phyloP scores from a whole-genome alignment of 2,888 invertebrate species.

The Eugnorisma glareosa region DNA sequence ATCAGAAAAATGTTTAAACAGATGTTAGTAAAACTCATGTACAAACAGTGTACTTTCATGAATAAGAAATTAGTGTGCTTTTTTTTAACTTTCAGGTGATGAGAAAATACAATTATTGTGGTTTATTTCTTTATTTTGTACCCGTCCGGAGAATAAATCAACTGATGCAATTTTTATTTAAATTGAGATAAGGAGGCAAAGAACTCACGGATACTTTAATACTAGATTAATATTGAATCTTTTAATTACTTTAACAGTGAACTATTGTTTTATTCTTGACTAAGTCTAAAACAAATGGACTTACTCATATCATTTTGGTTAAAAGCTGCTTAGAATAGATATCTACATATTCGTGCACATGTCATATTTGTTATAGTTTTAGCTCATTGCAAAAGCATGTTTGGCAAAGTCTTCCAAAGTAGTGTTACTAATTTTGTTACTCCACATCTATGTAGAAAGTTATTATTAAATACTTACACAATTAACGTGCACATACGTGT shows the following conservation, averaged over 20 bases:
- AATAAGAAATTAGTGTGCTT: neutral
- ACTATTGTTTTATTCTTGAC: neutral
- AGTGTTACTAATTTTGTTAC: constrained; percentile 43
- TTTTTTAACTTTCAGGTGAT: too few species aligned
- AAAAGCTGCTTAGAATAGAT: neutral
- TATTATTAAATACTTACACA: constrained; percentile 53
- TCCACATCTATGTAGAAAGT: constrained; percentile 16
- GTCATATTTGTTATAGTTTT: constrained; percentile 25
- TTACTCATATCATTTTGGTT: neutral
- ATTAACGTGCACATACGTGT: constrained; percentile 18
- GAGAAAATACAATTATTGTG: neutral
- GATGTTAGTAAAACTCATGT: constrained; percentile 12
- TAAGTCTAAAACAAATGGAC: neutral
- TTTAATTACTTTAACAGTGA: neutral
- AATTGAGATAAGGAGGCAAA: too few species aligned
- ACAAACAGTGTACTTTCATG: neutral
- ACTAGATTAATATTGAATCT: neutral
- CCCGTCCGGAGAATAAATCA: neutral
- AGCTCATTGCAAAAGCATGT: constrained; percentile 49
- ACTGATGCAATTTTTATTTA: too few species aligned
- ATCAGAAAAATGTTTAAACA: constrained; percentile 15
- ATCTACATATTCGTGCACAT: neutral
- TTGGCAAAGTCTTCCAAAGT: constrained; percentile 42
- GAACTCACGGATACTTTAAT: neutral
- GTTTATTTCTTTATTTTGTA: neutral